phyloP scores from a whole-genome alignment of 1,140 invertebrate genomes.

The Oreohelix idahoensis region DNA sequence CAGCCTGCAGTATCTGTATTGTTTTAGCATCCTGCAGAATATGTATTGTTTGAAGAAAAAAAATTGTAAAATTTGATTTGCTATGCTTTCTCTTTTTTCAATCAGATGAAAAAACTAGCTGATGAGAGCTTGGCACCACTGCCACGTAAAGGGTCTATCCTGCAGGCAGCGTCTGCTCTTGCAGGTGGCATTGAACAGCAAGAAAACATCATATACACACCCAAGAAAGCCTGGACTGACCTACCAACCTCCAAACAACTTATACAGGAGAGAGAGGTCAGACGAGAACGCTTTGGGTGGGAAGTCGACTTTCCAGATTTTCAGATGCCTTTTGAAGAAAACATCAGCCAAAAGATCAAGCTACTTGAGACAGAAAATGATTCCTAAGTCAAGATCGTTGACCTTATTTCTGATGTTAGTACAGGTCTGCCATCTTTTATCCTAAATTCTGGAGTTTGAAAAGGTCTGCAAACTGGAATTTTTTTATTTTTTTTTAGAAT shows the following conservation, averaged over 20 bases:
- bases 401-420: too few species aligned
- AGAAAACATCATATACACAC: constrained; percentile 70
- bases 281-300: constrained; percentile 69
- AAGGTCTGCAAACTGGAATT: too few species aligned
- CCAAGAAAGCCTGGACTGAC: constrained; percentile 69
- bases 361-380: constrained; percentile 57
- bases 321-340: constrained; percentile 73
- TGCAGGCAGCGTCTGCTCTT: constrained; percentile 68
- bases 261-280: constrained; percentile 57
- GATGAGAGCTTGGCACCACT: constrained; percentile 41
- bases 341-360: constrained; percentile 60
- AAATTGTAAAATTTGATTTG: too few species aligned
- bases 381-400: neutral
- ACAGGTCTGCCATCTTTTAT: too few species aligned
- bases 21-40: too few species aligned
- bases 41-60: too few species aligned
- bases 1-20: too few species aligned
- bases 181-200: constrained; percentile 67
- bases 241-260: constrained; percentile 68
- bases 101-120: neutral
- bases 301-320: constrained; percentile 74
- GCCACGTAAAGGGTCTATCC: constrained; percentile 67
- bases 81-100: too few species aligned
- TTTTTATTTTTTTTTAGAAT: too few species aligned
- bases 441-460: too few species aligned